A percentile compares a stretch with the other conserved stretches of the same genome.
Evolutionary conservation across 2,113 vertebrate genomes (phyloP).

Genomic region (Gymnorhina tibicen): DNA sequence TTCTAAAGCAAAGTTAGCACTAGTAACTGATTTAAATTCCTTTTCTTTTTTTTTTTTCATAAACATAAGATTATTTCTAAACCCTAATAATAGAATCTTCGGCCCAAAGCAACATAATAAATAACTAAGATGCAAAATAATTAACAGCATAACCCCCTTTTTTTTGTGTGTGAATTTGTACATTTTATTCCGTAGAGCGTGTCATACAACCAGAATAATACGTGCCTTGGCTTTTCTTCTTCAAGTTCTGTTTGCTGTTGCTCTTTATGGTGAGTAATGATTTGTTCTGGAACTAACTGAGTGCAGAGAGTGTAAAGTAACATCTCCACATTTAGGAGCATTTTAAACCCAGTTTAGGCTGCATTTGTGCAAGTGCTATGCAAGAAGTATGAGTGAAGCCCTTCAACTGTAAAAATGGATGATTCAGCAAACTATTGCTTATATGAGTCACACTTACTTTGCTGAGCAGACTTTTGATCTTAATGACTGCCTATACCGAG

Average conservation of each 20-base stretch:
- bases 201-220: not conserved
- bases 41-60: not conserved
- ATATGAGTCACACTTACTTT: not conserved
- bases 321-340: not conserved
- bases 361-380: not conserved
- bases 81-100: not conserved
- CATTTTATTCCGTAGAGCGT: not conserved
- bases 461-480: not conserved
- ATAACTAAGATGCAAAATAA: not conserved
- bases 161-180: not conserved
- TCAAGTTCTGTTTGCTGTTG: not conserved
- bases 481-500: not conserved
- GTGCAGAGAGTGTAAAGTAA: not conserved
- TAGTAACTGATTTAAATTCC: not conserved
- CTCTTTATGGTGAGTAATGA: not conserved
- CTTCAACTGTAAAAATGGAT: slow-evolving; percentile 16
- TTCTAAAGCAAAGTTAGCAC: not conserved
- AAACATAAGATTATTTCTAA: not conserved
- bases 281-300: not conserved
- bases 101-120: not conserved
- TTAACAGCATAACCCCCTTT: not conserved
- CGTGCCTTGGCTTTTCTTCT: not conserved
- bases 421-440: slow-evolving; percentile 14
- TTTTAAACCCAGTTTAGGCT: not conserved
- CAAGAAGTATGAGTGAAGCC: not conserved